Conservation (phyloP, 2,888 invertebrate species). For the Pseudeuparius sepicola region DNA sequence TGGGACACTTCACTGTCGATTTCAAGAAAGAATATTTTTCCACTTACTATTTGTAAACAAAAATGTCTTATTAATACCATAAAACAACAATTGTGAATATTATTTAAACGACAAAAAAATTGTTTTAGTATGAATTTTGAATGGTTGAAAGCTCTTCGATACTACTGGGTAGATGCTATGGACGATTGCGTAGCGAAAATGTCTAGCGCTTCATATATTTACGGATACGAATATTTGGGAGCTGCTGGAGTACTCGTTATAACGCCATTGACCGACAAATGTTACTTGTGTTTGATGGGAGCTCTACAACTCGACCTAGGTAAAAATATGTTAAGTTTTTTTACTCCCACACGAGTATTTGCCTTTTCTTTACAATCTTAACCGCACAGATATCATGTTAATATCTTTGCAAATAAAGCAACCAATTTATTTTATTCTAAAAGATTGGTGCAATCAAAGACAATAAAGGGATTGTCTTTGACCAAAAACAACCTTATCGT, state of each 20-base stretch:
- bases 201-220: constrained; percentile 75
- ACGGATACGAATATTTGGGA: constrained; percentile 87
- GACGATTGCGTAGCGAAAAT: constrained; percentile 75
- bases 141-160: constrained; percentile 84
- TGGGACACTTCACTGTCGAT: too few species aligned
- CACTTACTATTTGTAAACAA: too few species aligned
- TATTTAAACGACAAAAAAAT: too few species aligned
- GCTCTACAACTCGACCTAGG: constrained; percentile 76
- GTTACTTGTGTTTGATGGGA: constrained; percentile 84
- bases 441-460: too few species aligned
- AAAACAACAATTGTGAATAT: too few species aligned
- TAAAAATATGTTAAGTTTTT: too few species aligned
- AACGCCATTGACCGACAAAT: constrained; percentile 81
- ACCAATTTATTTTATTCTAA: constrained; percentile 5
- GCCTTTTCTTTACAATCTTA: not conserved
- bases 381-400: not conserved
- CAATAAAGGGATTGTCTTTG: too few species aligned
- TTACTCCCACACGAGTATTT: too few species aligned
- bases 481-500: too few species aligned
- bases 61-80: too few species aligned
- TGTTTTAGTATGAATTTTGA: constrained; percentile 63
- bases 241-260: constrained; percentile 78
- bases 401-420: not conserved
- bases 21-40: too few species aligned
- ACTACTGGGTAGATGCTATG: constrained; percentile 72